phyloP scores from a whole-genome alignment of 2,888 invertebrate genomes.

The Lasioglossum villosulum region DNA sequence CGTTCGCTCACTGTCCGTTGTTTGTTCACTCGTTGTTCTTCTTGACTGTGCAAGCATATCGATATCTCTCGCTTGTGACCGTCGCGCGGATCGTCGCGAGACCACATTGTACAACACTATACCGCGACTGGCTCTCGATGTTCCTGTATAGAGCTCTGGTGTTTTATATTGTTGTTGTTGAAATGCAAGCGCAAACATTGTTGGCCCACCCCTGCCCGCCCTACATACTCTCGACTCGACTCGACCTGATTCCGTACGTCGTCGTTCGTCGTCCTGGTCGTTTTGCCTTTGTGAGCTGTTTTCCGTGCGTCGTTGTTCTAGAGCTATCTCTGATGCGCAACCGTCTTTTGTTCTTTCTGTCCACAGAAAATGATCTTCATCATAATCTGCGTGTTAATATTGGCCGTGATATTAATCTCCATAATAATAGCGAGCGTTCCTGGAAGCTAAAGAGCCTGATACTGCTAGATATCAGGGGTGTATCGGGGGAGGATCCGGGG shows the following conservation, averaged over 20 bases:
- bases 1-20: slow-evolving; percentile 1
- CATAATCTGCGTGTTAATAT: slow-evolving; percentile 83
- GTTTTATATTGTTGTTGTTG: slow-evolving; percentile 17
- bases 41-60: slow-evolving; percentile 23
- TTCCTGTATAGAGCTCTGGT: slow-evolving; percentile 8
- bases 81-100: not conserved
- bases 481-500: slow-evolving; percentile 30
- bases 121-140: slow-evolving; percentile 6
- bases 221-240: not conserved
- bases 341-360: slow-evolving; percentile 74
- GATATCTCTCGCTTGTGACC: slow-evolving; percentile 17
- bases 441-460: slow-evolving; percentile 76
- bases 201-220: not conserved
- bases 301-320: not conserved
- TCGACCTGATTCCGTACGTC: slow-evolving; percentile 10
- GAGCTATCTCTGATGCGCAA: slow-evolving; percentile 43
- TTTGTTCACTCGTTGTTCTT: slow-evolving; percentile 27
- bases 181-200: not conserved
- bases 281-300: not conserved
- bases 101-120: not conserved
- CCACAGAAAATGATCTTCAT: slow-evolving; percentile 84
- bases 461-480: not conserved
- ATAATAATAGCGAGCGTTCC: slow-evolving; percentile 80
- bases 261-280: not conserved
- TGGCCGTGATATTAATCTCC: slow-evolving; percentile 82